Base-by-base conservation (phyloP, 2,113 vertebrate genomes). In the Scolopax mira region DNA sequence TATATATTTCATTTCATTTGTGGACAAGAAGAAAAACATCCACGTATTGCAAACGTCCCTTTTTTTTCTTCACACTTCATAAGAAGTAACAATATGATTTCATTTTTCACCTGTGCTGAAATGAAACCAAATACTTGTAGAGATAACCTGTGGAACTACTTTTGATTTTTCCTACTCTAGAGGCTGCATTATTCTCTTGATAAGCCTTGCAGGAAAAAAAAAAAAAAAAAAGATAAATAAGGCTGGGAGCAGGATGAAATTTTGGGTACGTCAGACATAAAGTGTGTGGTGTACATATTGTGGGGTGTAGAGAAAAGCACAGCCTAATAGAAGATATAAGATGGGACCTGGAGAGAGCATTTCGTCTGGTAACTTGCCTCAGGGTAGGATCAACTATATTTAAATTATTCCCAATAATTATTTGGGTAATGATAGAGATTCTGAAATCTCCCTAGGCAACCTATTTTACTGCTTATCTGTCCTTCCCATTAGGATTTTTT, bases 401-500 rank as follows among this genome's bases (percentile, higher is more conserved):
- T 88, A 95, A 97, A 96, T 94, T 85, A 93, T 96, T 91, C 35
- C 64, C 17, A 75, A 89, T 94, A 93, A 91, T 96, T 95, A 88
- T 91, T 79, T 79, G 79, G n/a, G 37, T 95, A 94, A 95, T 93
- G 92, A 91, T 55, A 88, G 54, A 77, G 49, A 90, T 91, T 88
- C 66, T 88, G 85, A 89, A 85, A 94, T 88, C 71, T 93, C 96
- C 88, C 67, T 18, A 83, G 96, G 92, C 90, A 91, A 73, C 44
- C 28, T 75, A 87, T 94, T 91, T 89, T 89, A 84, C 42, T 85
- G 33, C 87, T 93, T 94, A 91, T 95, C 94, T 90, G 11, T 72
- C 74, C 41, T 85, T 57, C 37, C 52, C 28, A 90, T 95, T 94
- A 95, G n/a, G 58, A 57, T 58, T 52, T 67, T 86, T 82, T 78